Conservation (phyloP, 1,140 invertebrate species). For the Drosophila orena region DNA sequence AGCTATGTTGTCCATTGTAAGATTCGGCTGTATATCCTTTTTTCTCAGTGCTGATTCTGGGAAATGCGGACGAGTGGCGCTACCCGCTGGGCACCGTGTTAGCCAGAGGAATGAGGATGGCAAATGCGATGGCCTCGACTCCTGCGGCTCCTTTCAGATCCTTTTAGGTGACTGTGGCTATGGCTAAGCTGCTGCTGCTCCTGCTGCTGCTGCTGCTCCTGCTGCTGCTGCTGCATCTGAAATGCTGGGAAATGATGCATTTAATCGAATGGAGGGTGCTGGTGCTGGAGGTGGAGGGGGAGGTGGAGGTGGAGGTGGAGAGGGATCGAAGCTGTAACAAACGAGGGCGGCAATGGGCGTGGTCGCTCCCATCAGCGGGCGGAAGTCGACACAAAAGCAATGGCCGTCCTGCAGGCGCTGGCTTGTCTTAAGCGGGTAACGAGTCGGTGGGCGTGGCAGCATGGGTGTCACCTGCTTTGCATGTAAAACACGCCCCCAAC, state of each 20-base stretch:
- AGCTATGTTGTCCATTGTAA: too few species aligned
- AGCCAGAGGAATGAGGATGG: slow-evolving; percentile 32
- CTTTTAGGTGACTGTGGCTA: slow-evolving; percentile 20
- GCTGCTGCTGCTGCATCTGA: slow-evolving; percentile 55
- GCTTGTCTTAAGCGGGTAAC: slow-evolving; percentile 52
- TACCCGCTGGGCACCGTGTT: slow-evolving; percentile 51
- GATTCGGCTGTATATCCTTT: not conserved
- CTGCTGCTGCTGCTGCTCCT: slow-evolving; percentile 10
- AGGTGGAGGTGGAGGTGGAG: not conserved
- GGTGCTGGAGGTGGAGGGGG: not conserved
- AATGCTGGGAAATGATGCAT: slow-evolving; percentile 74
- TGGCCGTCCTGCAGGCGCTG: slow-evolving; percentile 43
- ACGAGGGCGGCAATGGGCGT: slow-evolving; percentile 20
- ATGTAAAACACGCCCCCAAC: slow-evolving; percentile 67
- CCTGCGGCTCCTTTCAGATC: slow-evolving; percentile 48
- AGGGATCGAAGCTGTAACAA: slow-evolving; percentile 25
- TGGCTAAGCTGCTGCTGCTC: slow-evolving; percentile 1
- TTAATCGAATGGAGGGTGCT: slow-evolving; percentile 59
- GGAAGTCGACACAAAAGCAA: slow-evolving; percentile 56
- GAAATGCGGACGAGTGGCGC: slow-evolving; percentile 27
- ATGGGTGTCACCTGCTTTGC: slow-evolving; percentile 66
- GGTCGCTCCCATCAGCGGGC: slow-evolving; percentile 13
- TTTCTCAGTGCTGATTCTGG: slow-evolving; percentile 5
- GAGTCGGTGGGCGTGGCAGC: slow-evolving; percentile 23
- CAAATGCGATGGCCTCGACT: slow-evolving; percentile 43